Evolutionary conservation across 2,113 vertebrate species (phyloP), one percentile per base, ranked within the genome.

Genomic region (Oreotrochilus melanogaster): DNA sequence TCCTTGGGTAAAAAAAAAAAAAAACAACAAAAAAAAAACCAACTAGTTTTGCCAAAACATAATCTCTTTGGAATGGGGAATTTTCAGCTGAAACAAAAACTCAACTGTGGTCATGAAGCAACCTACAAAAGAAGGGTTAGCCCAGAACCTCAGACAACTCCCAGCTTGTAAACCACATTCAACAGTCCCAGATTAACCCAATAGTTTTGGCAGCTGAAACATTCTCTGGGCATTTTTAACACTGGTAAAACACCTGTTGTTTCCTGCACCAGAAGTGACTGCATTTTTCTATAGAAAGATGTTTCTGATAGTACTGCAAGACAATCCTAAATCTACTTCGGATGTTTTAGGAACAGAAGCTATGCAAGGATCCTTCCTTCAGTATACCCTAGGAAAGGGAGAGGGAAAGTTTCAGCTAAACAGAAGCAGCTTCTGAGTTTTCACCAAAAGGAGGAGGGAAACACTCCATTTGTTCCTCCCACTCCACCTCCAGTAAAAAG

Each of bases 41-140:
- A n/a, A 3, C 8, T 64, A 24, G 10, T 53, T 88, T 92, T 91
- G 54, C 51, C 56, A 88, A 73, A 62, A 42, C 16, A 65, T 73
- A 53, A 53, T 50, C 87, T 75, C 48, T 69, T 76, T 62, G 43
- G 25, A 92, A 88, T 39, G 27, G 37, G 39, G 57, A 86, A 61
- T 83, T 79, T 90, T 86, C 76, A 60, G 13, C 51, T 85, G 56
- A 73, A 94, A 62, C 47, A 88, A 90, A 93, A 92, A 78, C 8
- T 10, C 13, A 7, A 9, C 33, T 65, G 57, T 74, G 65, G 45
- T 61, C 67, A 62, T n/a, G 45, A 95, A 93, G 70, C n/a, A 88
- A 72, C 69, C 42, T 75, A n/a, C 24, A 60, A 92, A 82, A 61
- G 76, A 89, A 89, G 45, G 24, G 43, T 53, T 74, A 87, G 37